A percentile compares a stretch with the other conserved stretches of the same genome.
Conservation (phyloP, 2,113 vertebrate genomes). For the Otis tarda region DNA sequence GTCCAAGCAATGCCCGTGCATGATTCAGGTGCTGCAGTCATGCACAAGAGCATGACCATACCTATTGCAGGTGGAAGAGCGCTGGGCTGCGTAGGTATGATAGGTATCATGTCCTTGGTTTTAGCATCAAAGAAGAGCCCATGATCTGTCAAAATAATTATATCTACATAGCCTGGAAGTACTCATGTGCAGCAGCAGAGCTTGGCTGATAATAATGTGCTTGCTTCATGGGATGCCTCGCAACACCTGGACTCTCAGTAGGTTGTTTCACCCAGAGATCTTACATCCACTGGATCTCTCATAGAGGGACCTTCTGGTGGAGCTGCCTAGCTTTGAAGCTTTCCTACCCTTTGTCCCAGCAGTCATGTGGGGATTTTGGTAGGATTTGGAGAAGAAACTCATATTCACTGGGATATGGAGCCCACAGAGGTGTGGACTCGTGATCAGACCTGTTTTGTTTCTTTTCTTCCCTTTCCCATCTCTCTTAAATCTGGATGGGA, state of each 20-base stretch:
- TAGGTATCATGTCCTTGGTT: not conserved
- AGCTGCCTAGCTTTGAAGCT: not conserved
- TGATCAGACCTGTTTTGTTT: not conserved
- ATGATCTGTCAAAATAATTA: not conserved
- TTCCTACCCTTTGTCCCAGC: not conserved
- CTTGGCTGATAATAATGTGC: not conserved
- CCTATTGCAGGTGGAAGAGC: not conserved
- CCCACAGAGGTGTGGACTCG: not conserved
- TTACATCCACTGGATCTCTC: not conserved
- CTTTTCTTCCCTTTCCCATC: not conserved
- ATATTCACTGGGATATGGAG: not conserved
- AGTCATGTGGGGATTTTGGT: not conserved
- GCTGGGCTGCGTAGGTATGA: not conserved
- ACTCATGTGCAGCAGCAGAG: not conserved
- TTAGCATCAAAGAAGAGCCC: not conserved
- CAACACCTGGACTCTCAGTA: not conserved
- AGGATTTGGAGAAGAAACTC: not conserved
- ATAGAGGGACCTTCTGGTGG: not conserved
- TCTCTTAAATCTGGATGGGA: not conserved
- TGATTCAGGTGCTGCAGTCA: not conserved
- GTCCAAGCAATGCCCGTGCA: not conserved
- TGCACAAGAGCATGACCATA: not conserved
- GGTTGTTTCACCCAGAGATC: not conserved
- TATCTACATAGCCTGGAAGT: not conserved
- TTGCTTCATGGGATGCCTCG: not conserved